Conservation (phyloP, 2,113 vertebrate genomes). For the Notarius lentiginosus region DNA sequence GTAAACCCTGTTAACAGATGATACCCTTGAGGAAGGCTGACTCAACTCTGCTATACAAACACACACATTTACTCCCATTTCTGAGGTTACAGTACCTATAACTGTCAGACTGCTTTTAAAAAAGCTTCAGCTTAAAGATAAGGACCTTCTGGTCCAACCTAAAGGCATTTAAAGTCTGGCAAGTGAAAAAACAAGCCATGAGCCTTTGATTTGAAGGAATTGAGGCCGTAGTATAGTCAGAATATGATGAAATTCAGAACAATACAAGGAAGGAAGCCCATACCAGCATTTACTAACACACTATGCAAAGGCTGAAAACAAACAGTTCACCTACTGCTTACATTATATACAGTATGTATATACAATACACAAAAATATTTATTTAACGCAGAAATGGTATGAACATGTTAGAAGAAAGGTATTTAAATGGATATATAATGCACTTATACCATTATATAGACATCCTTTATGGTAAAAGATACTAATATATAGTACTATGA, state of each 20-base stretch:
- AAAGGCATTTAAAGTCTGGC: constrained; percentile 6
- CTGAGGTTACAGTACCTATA: constrained; percentile 7
- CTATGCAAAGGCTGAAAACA: constrained; percentile 31
- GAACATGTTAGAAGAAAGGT: not conserved
- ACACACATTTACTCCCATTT: not conserved
- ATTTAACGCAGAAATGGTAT: not conserved
- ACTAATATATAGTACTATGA: not conserved
- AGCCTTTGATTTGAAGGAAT: constrained; percentile 40
- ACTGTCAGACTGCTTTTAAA: constrained; percentile 3
- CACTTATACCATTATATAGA: not conserved
- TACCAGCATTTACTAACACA: constrained; percentile 24
- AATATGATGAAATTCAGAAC: constrained; percentile 27
- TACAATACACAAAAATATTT: not conserved
- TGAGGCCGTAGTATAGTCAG: constrained; percentile 33
- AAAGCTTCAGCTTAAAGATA: constrained; percentile 7
- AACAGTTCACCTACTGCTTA: not conserved
- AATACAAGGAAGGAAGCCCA: constrained; percentile 55
- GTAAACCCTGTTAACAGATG: constrained; percentile 22
- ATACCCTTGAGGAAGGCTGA: constrained; percentile 16
- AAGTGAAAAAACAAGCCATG: not conserved
- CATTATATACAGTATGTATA: not conserved
- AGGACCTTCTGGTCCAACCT: not conserved
- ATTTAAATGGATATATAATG: not conserved
- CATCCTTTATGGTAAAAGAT: not conserved
- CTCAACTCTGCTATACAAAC: constrained; percentile 12